phyloP scores from a whole-genome alignment of 2,797 vertebrate species.

The Gymnocypris eckloni region DNA sequence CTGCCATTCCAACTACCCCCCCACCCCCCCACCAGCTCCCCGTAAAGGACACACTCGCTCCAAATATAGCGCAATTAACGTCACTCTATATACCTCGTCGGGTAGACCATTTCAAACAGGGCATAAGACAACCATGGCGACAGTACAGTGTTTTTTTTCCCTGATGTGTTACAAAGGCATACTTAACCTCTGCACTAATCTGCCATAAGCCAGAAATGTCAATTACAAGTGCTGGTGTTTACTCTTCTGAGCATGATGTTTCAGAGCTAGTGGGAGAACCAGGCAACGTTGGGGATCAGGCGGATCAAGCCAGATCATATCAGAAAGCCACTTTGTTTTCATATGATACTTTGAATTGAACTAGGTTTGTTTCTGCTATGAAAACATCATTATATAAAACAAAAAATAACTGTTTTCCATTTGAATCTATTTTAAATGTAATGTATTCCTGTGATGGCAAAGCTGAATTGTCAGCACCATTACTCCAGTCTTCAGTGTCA shows the following conservation, averaged over 20 bases:
- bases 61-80: slow-evolving; percentile 81
- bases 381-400: neutral
- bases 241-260: slow-evolving; percentile 60
- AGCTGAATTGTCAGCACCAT: neutral
- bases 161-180: slow-evolving; percentile 73
- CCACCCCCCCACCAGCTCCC: slow-evolving; percentile 77
- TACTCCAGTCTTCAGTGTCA: neutral
- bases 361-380: neutral
- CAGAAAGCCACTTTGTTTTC: slow-evolving; percentile 19
- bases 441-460: neutral
- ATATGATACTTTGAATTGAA: neutral
- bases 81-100: slow-evolving; percentile 67
- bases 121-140: slow-evolving; percentile 54
- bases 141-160: neutral
- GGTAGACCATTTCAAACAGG: slow-evolving; percentile 41
- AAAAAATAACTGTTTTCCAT: neutral
- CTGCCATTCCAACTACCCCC: slow-evolving; percentile 80
- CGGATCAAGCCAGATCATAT: neutral
- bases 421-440: neutral
- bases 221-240: slow-evolving; percentile 74
- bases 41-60: slow-evolving; percentile 69
- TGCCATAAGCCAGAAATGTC: slow-evolving; percentile 75
- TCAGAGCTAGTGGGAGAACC: slow-evolving; percentile 45
- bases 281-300: slow-evolving; percentile 26
- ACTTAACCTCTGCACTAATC: slow-evolving; percentile 76